These are phyloP conservation scores for Diorhabda carinulata DNA, from an alignment of 1,140 invertebrate genomes.

Conservation along the genomic window DNA sequence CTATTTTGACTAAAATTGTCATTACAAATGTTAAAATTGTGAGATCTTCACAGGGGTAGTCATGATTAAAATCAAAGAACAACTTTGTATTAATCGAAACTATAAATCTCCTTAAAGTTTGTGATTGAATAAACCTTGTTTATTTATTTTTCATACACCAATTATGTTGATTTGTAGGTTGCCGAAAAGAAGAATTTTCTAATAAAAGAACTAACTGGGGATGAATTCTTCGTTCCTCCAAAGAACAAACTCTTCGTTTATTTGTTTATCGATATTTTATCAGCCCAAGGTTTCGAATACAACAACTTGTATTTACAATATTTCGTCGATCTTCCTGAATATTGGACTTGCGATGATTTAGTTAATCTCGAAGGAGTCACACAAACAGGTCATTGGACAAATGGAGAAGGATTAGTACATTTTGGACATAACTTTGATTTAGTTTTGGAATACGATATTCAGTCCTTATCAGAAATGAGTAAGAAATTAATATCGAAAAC, in stretches of 20 bases:
- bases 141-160: not conserved
- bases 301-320: conserved; percentile 37
- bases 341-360: conserved; percentile 30
- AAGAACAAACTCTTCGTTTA: conserved; percentile 35
- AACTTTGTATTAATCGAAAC: not conserved
- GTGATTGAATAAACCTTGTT: not conserved
- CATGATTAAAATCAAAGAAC: not conserved
- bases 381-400: conserved; percentile 29
- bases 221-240: conserved; percentile 33
- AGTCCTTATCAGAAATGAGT: conserved; percentile 19
- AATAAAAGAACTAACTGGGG: conserved; percentile 1
- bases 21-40: not conserved
- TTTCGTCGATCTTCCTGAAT: conserved; percentile 35
- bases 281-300: conserved; percentile 38
- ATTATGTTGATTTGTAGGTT: conserved; percentile 3
- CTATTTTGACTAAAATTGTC: too few species aligned
- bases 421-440: conserved; percentile 38
- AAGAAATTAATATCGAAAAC: not conserved
- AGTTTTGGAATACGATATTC: conserved; percentile 34
- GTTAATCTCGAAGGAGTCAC: conserved; percentile 31
- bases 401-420: conserved; percentile 27
- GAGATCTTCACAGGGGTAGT: not conserved
- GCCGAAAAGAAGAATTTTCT: not conserved
- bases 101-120: not conserved
- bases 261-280: conserved; percentile 40